A percentile compares a stretch with the other conserved stretches of the same genome.
Evolutionary conservation across 2,797 vertebrate species (phyloP).

Genomic region (Petrocephalus sullivani): DNA sequence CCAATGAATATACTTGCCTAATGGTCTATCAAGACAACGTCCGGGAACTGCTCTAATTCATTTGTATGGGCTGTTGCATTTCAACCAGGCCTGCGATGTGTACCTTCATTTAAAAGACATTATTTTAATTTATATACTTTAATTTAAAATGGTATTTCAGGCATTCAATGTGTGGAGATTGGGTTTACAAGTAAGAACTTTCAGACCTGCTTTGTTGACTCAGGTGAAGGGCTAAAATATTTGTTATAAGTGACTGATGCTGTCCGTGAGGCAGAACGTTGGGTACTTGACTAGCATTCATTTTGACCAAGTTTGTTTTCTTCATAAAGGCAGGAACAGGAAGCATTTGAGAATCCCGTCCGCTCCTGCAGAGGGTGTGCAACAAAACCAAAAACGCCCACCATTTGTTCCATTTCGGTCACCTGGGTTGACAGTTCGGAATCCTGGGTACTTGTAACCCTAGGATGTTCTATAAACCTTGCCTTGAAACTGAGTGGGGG

Average conservation of each 20-base stretch:
- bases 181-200: neutral
- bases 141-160: neutral
- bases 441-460: neutral
- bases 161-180: neutral
- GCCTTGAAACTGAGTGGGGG: neutral
- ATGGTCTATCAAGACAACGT: neutral
- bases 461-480: neutral
- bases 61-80: neutral
- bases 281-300: constrained; percentile 8
- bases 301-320: constrained; percentile 5
- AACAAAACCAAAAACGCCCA: neutral
- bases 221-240: neutral
- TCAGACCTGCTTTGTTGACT: neutral
- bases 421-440: neutral
- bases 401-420: neutral
- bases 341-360: constrained; percentile 3
- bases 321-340: neutral
- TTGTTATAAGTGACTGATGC: neutral
- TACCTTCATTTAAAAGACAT: neutral
- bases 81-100: neutral
- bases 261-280: neutral
- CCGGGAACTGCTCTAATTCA: neutral
- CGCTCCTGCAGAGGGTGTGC: neutral
- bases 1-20: neutral
- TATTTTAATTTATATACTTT: neutral